Evolutionary conservation across 1,140 invertebrate species (phyloP).

Genomic region (Pogonognathellus flavescens): DNA sequence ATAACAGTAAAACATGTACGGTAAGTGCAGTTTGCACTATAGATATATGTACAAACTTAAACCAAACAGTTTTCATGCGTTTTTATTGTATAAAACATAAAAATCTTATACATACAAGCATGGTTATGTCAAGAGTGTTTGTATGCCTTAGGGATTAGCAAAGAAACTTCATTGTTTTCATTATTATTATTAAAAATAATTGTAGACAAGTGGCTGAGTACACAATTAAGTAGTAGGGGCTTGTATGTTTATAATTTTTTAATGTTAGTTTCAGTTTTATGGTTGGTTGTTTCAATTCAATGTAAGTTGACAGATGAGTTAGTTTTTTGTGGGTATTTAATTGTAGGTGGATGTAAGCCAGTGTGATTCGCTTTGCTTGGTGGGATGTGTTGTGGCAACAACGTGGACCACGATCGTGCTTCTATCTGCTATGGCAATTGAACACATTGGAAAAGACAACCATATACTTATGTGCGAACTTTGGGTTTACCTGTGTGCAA

Average conservation of each 20-base stretch:
- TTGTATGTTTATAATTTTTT: too few species aligned
- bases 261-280: too few species aligned
- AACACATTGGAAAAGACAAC: not conserved
- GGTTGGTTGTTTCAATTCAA: too few species aligned
- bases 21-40: conserved; percentile 2
- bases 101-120: too few species aligned
- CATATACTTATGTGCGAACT: not conserved
- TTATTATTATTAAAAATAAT: not conserved
- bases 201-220: not conserved
- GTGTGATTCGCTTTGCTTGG: conserved; percentile 18
- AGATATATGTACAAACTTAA: too few species aligned
- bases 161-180: not conserved
- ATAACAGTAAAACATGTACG: too few species aligned
- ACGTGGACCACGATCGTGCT: conserved; percentile 11
- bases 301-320: too few species aligned
- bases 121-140: too few species aligned
- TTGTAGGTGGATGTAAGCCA: conserved; percentile 5
- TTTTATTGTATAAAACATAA: too few species aligned
- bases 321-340: not conserved
- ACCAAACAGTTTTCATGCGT: too few species aligned
- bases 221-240: not conserved
- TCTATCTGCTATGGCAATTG: conserved; percentile 15
- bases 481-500: not conserved
- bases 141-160: not conserved
- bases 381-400: not conserved